These are phyloP conservation scores for Ceratitis capitata DNA, from an alignment of 1,140 invertebrate species.

Conservation along the genomic window DNA sequence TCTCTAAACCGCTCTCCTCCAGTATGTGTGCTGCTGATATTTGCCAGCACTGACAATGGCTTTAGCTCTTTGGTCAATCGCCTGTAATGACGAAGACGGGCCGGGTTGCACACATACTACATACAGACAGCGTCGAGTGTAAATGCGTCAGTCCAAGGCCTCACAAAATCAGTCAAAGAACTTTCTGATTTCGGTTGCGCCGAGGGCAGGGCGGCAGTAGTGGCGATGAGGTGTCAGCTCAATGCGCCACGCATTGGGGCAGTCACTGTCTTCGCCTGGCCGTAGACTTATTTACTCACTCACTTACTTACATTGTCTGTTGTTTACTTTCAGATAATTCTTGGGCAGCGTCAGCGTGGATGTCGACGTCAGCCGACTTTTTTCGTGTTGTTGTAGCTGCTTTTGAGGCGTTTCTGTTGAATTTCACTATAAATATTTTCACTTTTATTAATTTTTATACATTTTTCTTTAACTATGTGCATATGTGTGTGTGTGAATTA, in stretches of 20 bases:
- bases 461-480: background rate
- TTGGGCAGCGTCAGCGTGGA: background rate
- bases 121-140: background rate
- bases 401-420: background rate
- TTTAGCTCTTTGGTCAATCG: background rate
- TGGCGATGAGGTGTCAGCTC: background rate
- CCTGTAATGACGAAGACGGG: background rate
- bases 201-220: background rate
- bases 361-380: background rate
- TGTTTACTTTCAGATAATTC: conserved; percentile 35
- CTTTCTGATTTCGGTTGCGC: conserved; percentile 21
- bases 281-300: background rate
- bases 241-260: background rate
- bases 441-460: conserved; percentile 31
- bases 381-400: background rate
- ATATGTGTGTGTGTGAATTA: background rate
- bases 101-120: background rate
- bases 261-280: background rate
- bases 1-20: too few relatives aligned
- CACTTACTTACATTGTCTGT: background rate
- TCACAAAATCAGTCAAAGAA: conserved; percentile 40
- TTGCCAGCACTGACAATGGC: background rate
- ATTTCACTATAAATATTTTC: conserved; percentile 21
- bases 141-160: background rate
- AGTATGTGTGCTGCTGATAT: background rate